Evolutionary conservation across 1,140 invertebrate genomes (phyloP), one percentile per base, ranked within the genome.

Genomic region (Meteorus sp.): DNA sequence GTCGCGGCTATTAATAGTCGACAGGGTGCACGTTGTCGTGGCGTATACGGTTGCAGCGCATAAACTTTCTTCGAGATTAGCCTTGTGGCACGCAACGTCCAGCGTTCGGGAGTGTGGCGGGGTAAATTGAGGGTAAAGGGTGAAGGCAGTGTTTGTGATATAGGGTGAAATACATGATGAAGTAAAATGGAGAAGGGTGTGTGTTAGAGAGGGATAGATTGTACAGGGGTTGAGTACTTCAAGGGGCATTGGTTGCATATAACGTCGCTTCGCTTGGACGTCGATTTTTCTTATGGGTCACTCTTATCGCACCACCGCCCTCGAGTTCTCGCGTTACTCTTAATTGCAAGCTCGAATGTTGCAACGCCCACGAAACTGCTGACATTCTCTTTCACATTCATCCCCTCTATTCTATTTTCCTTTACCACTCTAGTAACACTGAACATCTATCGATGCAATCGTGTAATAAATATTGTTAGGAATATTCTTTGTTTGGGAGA

Each of bases 201-300:
- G 15, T 44, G 22, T 39, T 15, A 29, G 11, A 13, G 17, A 11
- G 1, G 39, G 17, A 27, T 43, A 58, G 25, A 37, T 20, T 19
- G 33, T 48, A 35, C 4, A 5, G n/a, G 4, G 31, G 13, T 13
- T 22, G 41, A 29, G 29, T 17, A n/a, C 25, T 20, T 55, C 27
- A 41, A 6, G 13, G 37, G 6, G 20, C 7, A 44, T n/a, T n/a
- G n/a, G n/a, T n/a, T n/a, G n/a, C 35, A 15, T 47, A 27, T 33
- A 43, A 27, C 31, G 51, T 45, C 45, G 62, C 59, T 67, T 69
- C 43, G 66, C 52, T 53, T 56, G 58, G 62, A 73, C 65, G 73
- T 73, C 73, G 69, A 76, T 76, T 78, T 78, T 77, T 77, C 70
- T 78, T 76, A 74, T 74, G 74, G 71, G 69, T 76, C 71, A 69